Conservation (phyloP, 2,797 vertebrate species). For the Alfaro cultratus region DNA sequence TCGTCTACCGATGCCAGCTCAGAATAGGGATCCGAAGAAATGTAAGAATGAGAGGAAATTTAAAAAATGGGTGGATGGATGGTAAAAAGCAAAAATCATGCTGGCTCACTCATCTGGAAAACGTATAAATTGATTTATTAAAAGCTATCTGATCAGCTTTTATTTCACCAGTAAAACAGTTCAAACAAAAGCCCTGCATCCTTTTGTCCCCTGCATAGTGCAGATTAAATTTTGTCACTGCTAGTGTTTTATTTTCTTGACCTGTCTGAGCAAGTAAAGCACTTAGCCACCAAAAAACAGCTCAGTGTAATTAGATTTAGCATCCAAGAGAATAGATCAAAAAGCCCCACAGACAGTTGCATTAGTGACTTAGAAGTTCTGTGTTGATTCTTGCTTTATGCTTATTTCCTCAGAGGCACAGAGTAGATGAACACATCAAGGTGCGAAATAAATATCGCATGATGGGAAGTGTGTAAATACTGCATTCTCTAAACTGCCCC, state of each 20-base stretch:
- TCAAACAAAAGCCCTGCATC: conserved; percentile 1
- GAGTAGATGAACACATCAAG: conserved; percentile 78
- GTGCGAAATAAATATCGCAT: conserved; percentile 76
- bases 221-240: conserved; percentile 12
- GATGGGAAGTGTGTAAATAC: conserved; percentile 77
- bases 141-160: background rate
- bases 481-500: conserved; percentile 64
- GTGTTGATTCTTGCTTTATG: conserved; percentile 61
- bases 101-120: background rate
- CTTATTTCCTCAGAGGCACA: conserved; percentile 64
- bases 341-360: conserved; percentile 31
- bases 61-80: background rate
- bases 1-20: background rate
- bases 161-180: background rate
- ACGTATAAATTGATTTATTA: background rate
- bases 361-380: conserved; percentile 59
- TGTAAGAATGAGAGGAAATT: background rate
- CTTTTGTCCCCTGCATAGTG: conserved; percentile 1
- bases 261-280: conserved; percentile 22
- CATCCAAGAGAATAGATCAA: conserved; percentile 42
- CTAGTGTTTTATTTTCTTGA: conserved; percentile 19
- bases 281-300: conserved; percentile 13
- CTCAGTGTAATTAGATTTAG: conserved; percentile 29
- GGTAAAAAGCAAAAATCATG: background rate
- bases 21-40: background rate